A percentile compares a stretch with the other conserved stretches of the same genome.
phyloP scores from a whole-genome alignment of 2,888 invertebrate genomes.

The Eudasyphora cyanicolor region DNA sequence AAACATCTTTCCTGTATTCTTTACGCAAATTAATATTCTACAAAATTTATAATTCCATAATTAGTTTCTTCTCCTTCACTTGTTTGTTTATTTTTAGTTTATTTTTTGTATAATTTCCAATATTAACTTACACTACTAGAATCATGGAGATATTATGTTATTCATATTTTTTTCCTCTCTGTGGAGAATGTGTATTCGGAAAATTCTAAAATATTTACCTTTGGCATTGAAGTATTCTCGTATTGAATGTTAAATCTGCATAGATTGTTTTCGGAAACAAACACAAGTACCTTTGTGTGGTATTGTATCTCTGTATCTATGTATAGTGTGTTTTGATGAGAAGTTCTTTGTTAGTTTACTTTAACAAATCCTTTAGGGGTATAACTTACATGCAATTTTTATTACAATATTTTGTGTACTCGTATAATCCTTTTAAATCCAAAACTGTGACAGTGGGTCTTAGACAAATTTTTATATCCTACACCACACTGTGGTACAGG shows the following conservation, averaged over 20 bases:
- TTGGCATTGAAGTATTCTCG: slow-evolving; percentile 4
- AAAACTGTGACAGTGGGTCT: slow-evolving; percentile 40
- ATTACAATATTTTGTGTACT: slow-evolving; percentile 48
- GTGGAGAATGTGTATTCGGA: not conserved
- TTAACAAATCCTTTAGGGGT: slow-evolving; percentile 46
- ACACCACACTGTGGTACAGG: no score
- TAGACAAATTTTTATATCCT: no score
- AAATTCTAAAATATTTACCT: slow-evolving; percentile 5
- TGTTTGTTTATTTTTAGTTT: no score
- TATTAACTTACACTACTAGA: no score
- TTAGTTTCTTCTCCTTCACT: no score
- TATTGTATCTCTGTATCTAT: not conserved
- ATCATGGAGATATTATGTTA: not conserved
- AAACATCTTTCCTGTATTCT: no score
- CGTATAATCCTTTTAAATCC: slow-evolving; percentile 40
- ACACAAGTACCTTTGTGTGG: not conserved
- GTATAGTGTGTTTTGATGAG: not conserved
- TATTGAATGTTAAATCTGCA: not conserved
- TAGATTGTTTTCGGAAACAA: not conserved
- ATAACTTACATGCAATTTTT: slow-evolving; percentile 41
- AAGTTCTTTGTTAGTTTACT: slow-evolving; percentile 35
- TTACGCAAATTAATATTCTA: no score
- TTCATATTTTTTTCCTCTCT: not conserved
- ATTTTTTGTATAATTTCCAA: no score
- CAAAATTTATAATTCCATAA: no score